Evolutionary conservation across 2,888 invertebrate genomes (phyloP), one percentile per base, ranked within the genome.

Genomic region (Pandemis corylana): DNA sequence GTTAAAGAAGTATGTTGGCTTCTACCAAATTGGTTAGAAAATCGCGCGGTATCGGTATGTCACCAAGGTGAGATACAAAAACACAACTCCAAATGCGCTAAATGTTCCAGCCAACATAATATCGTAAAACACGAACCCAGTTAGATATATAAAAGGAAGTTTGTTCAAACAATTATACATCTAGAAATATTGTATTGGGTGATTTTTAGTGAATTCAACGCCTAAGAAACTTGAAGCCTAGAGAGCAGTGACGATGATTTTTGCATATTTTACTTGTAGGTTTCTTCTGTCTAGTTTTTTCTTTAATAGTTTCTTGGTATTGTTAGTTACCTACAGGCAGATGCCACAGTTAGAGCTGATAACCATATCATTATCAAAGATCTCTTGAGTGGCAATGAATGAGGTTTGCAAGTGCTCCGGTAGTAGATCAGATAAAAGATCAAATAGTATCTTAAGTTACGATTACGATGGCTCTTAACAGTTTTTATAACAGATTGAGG

Each of bases 401-500:
- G 10, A 59, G 28, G 59, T 28, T 28, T 28, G 5, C 7, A 59
- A 59, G 28, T 59, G 59, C 28, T 59, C 10, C 59, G 12, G 59
- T 59, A 59, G 59, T 20, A 56, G 28, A 28, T 59, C 28, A 59
- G 59, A 28, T 59, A 59, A 28, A 59, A 59, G 59, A 59, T 28
- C 10, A 28, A 59, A 20, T 9, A 56, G 2, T 59, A 20, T 59
- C 59, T 28, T 59, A 59, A 59, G 59, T 28, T 20, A 20, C 20
- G 20, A 20, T 20, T 20, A 20, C 20, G 20, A 20, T 20, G 59
- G 59, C 12, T 59, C 59, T 59, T 28, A 59, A 28, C 5, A 28
- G 20, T 59, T 59, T 59, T 59, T 20, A 20, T 65, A 46, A 28
- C 20, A 49, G 28, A 65, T 46, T 65, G 46, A 49, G 64, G 64